Evolutionary conservation across 2,888 invertebrate species (phyloP).

Genomic region (Diplolepis rosae): DNA sequence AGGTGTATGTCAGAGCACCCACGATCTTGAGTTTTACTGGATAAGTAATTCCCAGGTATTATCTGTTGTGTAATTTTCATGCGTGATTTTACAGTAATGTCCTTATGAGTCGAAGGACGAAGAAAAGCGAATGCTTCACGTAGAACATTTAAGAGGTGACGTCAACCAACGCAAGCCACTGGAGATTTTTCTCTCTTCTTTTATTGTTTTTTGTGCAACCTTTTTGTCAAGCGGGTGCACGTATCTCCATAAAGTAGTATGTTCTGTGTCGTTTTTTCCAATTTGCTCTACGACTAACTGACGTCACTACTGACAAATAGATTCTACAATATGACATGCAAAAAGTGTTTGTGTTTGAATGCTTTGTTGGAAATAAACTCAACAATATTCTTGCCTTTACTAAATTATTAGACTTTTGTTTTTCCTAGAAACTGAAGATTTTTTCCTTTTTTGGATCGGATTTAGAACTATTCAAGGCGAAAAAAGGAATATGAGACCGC

Average conservation of each 20-base stretch:
- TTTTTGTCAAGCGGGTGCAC: constrained; percentile 56
- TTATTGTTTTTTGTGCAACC: constrained; percentile 49
- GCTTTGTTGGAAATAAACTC: no score
- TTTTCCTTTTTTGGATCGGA: no score
- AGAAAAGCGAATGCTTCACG: constrained; percentile 16
- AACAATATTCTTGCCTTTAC: no score
- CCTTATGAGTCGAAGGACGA: constrained; percentile 16
- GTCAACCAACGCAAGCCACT: constrained; percentile 47
- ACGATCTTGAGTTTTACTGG: constrained; percentile 5
- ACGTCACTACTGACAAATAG: constrained; percentile 24
- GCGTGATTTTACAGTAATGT: constrained; percentile 23
- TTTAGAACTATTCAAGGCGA: neutral
- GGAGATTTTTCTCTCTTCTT: constrained; percentile 54
- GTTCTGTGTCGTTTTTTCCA: constrained; percentile 58
- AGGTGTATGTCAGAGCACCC: neutral
- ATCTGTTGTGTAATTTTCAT: constrained; percentile 23
- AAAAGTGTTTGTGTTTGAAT: neutral
- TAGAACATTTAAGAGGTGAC: constrained; percentile 35
- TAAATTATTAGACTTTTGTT: no score
- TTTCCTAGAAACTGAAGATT: no score
- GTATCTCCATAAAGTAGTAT: constrained; percentile 56
- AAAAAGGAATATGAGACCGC: constrained; percentile 46
- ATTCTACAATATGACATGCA: neutral
- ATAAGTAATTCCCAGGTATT: constrained; percentile 3
- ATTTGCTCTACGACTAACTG: constrained; percentile 29